Percentiles rank a stretch among this genome's conserved stretches.
phyloP scores from a whole-genome alignment of 2,888 invertebrate species.

The Brachylomia viminalis region DNA sequence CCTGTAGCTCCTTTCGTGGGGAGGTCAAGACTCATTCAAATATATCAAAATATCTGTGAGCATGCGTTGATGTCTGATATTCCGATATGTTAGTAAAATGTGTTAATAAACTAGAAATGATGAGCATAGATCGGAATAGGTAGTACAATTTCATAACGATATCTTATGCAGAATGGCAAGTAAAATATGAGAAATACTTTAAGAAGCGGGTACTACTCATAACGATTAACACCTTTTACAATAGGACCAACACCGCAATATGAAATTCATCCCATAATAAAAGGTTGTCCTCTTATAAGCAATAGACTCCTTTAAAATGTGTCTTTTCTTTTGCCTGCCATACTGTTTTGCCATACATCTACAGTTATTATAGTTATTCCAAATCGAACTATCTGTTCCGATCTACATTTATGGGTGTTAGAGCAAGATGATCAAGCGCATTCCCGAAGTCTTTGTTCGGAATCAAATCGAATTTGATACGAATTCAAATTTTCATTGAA shows the following conservation, averaged over 20 bases:
- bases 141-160: conserved; percentile 9
- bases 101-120: conserved; percentile 34
- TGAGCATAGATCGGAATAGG: conserved; percentile 11
- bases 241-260: not conserved
- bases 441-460: not conserved
- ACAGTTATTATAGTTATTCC: not conserved
- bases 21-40: conserved; percentile 30
- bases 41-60: conserved; percentile 26
- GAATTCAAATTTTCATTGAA: not conserved
- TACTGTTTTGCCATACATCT: not conserved
- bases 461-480: conserved; percentile 4
- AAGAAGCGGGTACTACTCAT: not conserved
- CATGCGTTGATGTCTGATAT: conserved; percentile 37
- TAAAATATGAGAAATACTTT: not conserved
- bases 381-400: conserved; percentile 3
- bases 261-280: not conserved
- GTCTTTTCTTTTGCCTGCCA: not conserved
- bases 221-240: not conserved
- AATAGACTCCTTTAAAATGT: not conserved
- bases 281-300: too few species aligned
- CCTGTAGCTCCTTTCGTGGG: conserved; percentile 65
- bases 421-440: conserved; percentile 19
- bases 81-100: conserved; percentile 19
- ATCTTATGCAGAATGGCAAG: not conserved
- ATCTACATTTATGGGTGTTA: conserved; percentile 13